Base-by-base conservation (phyloP, 2,797 vertebrate genomes). In the Staurois parvus region DNA sequence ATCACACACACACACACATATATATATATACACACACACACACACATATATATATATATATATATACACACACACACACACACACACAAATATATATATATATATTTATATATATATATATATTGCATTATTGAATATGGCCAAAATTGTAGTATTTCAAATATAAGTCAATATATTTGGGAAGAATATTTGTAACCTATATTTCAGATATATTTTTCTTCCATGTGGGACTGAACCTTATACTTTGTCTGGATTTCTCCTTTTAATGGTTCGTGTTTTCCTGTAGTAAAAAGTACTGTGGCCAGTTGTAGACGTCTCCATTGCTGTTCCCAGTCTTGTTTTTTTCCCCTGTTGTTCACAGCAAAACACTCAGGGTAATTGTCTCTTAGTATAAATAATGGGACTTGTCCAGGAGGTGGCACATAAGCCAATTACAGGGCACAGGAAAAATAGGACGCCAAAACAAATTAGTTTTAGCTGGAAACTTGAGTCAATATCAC, bases 311-410 rank as follows among this genome's bases (percentile, higher is more conserved):
- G 64, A 4, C 17, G n/a, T 9, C 26, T 66, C 26, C 12, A 13
- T 66, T 66, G 28, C 64, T 26, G 64, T 26, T 26, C n/a, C 28
- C 64, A 4, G 26, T 0, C 76, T 52, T 29, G 1, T 66, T 64
- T 72, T 56, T 75, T 70, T 12, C 52, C 40, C 34, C n/a, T 68
- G 66, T 70, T 83, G 67, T 83, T 76, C 28, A 73, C 64, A 78
- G 68, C 40, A 72, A 67, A 81, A 78, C 79, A 86, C 85, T 83
- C 67, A 45, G 80, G 68, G 75, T 86, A 83, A 86, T 86, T 86
- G 85, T 83, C 75, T 86, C 80, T 83, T 78, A 86, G 79, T 86
- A 83, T 56, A 83, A 86, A 83, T 86, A 86, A 86, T 86, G 75
- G 67, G 80, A 78, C 56, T 77, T 83, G 73, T 86, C 79, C 52